Evolutionary conservation across 2,113 vertebrate species (phyloP).

Genomic region (Hoplias malabaricus): DNA sequence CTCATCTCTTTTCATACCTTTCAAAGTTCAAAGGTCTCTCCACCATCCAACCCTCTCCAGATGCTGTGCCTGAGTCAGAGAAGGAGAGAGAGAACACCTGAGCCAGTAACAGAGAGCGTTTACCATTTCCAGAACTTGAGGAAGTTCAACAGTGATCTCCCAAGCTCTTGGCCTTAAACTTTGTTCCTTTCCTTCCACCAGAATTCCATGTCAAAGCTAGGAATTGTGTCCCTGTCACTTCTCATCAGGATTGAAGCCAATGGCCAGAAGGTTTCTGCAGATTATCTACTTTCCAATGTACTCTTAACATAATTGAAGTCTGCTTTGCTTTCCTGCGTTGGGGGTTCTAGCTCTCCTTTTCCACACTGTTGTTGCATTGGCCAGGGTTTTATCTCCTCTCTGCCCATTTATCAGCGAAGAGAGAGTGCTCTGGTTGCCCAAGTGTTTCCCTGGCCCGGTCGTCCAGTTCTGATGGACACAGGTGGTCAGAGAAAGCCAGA

Average conservation of each 20-base stretch:
- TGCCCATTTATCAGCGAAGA: constrained; percentile 58
- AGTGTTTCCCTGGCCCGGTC: constrained; percentile 51
- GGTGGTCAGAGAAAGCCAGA: constrained; percentile 61
- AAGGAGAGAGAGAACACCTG: no score
- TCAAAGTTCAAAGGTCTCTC: no score
- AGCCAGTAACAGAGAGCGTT: no score
- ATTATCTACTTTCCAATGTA: not conserved
- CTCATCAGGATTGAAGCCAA: not conserved
- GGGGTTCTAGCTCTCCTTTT: constrained; percentile 20
- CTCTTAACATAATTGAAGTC: not conserved
- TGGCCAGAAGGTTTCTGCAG: not conserved
- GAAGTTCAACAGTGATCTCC: no score
- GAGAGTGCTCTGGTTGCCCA: constrained; percentile 49
- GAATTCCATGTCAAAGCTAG: not conserved
- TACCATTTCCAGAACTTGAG: no score
- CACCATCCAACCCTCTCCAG: no score
- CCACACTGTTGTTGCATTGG: constrained; percentile 47
- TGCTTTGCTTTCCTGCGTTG: constrained; percentile 17
- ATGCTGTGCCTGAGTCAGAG: no score
- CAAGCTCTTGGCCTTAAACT: not conserved
- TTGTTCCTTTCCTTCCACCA: not conserved
- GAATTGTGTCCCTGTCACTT: not conserved
- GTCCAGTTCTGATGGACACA: constrained; percentile 63
- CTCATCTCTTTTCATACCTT: no score
- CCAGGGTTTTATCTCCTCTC: constrained; percentile 59